Base-by-base conservation (phyloP, 2,113 vertebrate species). In the Pardalotus punctatus region DNA sequence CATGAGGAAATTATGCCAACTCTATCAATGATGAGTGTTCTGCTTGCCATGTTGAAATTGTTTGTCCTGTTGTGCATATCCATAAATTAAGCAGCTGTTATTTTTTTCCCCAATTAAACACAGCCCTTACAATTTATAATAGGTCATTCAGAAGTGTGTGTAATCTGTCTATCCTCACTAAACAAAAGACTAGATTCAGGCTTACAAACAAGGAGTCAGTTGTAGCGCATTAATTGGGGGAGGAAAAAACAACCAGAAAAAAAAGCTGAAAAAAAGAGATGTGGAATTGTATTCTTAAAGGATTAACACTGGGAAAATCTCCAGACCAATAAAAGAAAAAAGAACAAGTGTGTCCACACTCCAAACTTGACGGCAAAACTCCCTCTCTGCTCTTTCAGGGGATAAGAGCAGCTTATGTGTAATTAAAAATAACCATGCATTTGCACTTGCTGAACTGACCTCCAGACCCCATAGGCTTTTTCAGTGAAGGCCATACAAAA, bases 1-100 rank as follows among this genome's bases (percentile, higher is more conserved):
- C 31, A 15, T 23, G 56, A 96, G 92, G 65, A 96, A 96, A 61
- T 6, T 11, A 81, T 97, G 97, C 92, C 95, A 97, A 10, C 45
- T 72, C 91, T 93, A 76, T 84, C 92, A 97, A 72, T 93, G 92
- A 96, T 81, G 95, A 93, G 88, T 54, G 42, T 90, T 96, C 85
- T 80, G 81, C 66, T 97, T 96, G 87, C 92, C 96, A 56, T 82
- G 76, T 93, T 58, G 83, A 97, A 97, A 97, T 82, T 93, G 72
- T 96, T 97, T 95, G 96, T 95, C 89, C 83, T 97, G 61, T 95
- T 93, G 81, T 86, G 96, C 66, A 76, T 72, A 97, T 95, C 94
- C 95, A 97, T 97, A 98, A 97, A 98, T 97, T 95, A 98, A 98
- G 77, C 97, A 98, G 97, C 88, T 97, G 97, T 40, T 88, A n/a